Evolutionary conservation across 2,888 invertebrate species (phyloP), one percentile per base, ranked within the genome.

Genomic region (Hypena proboscidalis): DNA sequence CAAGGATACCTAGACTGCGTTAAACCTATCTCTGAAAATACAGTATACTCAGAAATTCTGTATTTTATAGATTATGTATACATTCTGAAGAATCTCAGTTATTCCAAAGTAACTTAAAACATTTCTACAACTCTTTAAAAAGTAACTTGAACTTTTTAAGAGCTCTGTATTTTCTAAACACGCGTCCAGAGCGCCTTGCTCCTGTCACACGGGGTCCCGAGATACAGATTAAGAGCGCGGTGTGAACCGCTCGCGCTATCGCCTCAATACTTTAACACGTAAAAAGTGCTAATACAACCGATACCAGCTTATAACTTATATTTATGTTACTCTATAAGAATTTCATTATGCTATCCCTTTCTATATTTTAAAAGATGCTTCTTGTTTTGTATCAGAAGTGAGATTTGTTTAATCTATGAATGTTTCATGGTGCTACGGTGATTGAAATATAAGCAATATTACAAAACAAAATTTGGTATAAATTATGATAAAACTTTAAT

Each of bases 171-270:
- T 60, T 74, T 15, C 55, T 5, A 40, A 49, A 54, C 51, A 64
- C 59, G 71, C 72, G 14, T 32, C 40, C 49, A 22, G 32, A 51
- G 51, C 57, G 66, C 58, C 66, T 48, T 63, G 74, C 74, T 70
- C 70, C 75, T 77, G 78, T 75, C 76, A 68, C 67, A 47, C 59
- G 45, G 62, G 59, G 47, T 45, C 55, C 46, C 54, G 26, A 51
- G 64, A 64, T 67, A 69, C 70, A 69, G 75, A 74, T 74, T 74
- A 70, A 68, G 74, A 63, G 67, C 49, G 48, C 57, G 59, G 70
- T 69, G 74, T 72, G 70, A 75, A 73, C 66, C 55, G 55, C 52
- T 42, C 47, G 42, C 56, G 35, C 66, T 74, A 70, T 72, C 74
- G 40, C 37, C 37, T 43, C 58, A 67, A 65, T 69, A 66, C 64